Evolutionary conservation across 2,888 invertebrate genomes (phyloP).

Genomic region (Leptinotarsa haldemani): DNA sequence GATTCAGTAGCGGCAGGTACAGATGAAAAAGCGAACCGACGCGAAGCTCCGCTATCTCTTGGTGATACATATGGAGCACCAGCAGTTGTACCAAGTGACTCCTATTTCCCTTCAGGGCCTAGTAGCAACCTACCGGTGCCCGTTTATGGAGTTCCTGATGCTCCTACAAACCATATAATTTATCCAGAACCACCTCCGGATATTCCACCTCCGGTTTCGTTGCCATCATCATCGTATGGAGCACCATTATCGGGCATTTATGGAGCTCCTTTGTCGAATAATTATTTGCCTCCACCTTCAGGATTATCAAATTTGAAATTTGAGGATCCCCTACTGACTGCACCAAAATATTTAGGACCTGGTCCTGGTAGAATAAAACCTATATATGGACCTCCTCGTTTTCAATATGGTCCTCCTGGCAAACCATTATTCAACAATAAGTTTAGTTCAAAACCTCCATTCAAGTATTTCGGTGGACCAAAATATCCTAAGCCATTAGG

Average conservation of each 20-base stretch:
- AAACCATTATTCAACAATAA: slow-evolving; percentile 59
- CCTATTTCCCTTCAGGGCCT: slow-evolving; percentile 58
- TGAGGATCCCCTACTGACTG: slow-evolving; percentile 41
- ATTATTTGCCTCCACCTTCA: slow-evolving; percentile 29
- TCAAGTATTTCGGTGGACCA: slow-evolving; percentile 54
- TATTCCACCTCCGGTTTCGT: slow-evolving; percentile 61
- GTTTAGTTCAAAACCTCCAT: slow-evolving; percentile 56
- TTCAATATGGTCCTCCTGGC: slow-evolving; percentile 55
- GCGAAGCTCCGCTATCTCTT: slow-evolving; percentile 58
- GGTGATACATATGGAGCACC: slow-evolving; percentile 69
- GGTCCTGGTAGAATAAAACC: slow-evolving; percentile 64
- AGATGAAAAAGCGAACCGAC: slow-evolving; percentile 59
- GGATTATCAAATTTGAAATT: slow-evolving; percentile 37
- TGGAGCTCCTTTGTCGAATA: slow-evolving; percentile 41
- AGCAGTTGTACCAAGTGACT: slow-evolving; percentile 68
- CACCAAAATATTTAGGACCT: slow-evolving; percentile 59
- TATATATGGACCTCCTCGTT: slow-evolving; percentile 65
- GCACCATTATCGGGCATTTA: slow-evolving; percentile 52
- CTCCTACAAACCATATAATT: slow-evolving; percentile 63
- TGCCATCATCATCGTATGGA: slow-evolving; percentile 52
- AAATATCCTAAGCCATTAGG: slow-evolving; percentile 54
- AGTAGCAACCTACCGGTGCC: slow-evolving; percentile 70
- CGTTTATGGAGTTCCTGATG: slow-evolving; percentile 72
- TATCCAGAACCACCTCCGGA: slow-evolving; percentile 67
- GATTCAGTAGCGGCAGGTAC: slow-evolving; percentile 59